phyloP scores from a whole-genome alignment of 2,113 vertebrate genomes.

The Ciconia stormi region DNA sequence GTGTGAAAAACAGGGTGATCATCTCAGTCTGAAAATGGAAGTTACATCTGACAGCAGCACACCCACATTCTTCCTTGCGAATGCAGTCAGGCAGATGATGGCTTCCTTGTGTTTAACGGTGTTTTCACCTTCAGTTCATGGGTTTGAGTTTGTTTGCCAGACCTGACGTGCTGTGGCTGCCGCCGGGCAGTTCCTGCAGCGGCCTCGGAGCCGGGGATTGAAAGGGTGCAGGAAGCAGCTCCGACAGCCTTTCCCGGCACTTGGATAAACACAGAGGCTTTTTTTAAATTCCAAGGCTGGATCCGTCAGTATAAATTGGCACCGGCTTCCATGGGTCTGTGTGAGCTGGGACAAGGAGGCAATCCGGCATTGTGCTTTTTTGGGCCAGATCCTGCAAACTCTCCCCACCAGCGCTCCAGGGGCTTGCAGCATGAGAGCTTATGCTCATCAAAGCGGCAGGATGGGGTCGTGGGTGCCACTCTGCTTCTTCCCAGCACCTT shows the following conservation, averaged over 20 bases:
- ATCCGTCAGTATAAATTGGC: background rate
- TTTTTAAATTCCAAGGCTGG: background rate
- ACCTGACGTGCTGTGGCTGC: background rate
- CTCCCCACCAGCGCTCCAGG: rapidly evolving
- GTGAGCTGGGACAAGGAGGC: background rate
- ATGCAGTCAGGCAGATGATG: background rate
- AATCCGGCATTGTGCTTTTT: background rate
- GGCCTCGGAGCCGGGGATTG: rapidly evolving
- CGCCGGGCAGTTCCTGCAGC: rapidly evolving
- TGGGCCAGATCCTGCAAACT: background rate
- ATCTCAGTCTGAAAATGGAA: background rate
- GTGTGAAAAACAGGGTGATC: rapidly evolving
- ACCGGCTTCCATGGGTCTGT: background rate
- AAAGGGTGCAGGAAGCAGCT: background rate
- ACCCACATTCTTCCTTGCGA: background rate
- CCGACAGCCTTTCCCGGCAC: background rate
- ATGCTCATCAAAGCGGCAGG: rapidly evolving
- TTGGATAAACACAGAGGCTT: background rate
- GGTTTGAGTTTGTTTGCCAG: background rate
- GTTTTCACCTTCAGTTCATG: background rate
- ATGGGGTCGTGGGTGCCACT: background rate
- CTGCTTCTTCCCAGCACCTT: background rate
- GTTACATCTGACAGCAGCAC: background rate
- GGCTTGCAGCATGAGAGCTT: background rate
- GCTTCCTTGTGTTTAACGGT: background rate